Conservation (phyloP, 2,888 invertebrate species). For the Chymomyza amoena region DNA sequence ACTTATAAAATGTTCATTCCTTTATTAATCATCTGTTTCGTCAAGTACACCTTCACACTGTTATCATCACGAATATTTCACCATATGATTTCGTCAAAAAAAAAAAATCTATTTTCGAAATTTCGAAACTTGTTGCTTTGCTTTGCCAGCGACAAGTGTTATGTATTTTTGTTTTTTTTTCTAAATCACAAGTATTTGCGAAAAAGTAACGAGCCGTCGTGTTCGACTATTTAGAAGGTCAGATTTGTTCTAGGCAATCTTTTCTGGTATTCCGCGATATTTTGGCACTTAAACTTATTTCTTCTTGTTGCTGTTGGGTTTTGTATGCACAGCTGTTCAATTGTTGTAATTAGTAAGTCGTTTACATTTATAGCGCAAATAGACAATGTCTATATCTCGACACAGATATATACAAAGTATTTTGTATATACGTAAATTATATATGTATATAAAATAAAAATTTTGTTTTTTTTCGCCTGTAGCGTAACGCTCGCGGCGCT, state of each 20-base stretch:
- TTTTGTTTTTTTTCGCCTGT: constrained; percentile 29
- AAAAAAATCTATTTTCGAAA: constrained; percentile 14
- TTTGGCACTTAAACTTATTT: constrained; percentile 21
- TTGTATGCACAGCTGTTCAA: constrained; percentile 36
- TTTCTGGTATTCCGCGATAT: neutral
- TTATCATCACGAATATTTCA: constrained; percentile 9
- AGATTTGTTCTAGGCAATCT: constrained; percentile 14
- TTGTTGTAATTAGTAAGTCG: constrained; percentile 1
- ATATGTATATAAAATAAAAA: constrained; percentile 17
- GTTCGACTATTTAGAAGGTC: constrained; percentile 48
- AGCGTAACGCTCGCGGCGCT: constrained; percentile 63
- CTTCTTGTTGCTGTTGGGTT: constrained; percentile 8
- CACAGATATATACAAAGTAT: constrained; percentile 4
- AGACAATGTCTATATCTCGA: constrained; percentile 2
- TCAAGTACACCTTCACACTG: neutral
- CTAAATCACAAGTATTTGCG: constrained; percentile 6
- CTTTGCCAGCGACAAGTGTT: constrained; percentile 3
- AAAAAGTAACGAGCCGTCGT: neutral
- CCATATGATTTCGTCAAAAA: constrained; percentile 5
- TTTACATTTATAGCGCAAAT: neutral
- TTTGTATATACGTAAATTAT: constrained; percentile 13
- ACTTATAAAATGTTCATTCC: no score
- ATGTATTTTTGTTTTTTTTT: constrained; percentile 4
- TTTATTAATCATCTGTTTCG: neutral
- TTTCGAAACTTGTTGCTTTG: constrained; percentile 29